Evolutionary conservation across 2,888 invertebrate genomes (phyloP).

Genomic region (Hypercompe scribonia): DNA sequence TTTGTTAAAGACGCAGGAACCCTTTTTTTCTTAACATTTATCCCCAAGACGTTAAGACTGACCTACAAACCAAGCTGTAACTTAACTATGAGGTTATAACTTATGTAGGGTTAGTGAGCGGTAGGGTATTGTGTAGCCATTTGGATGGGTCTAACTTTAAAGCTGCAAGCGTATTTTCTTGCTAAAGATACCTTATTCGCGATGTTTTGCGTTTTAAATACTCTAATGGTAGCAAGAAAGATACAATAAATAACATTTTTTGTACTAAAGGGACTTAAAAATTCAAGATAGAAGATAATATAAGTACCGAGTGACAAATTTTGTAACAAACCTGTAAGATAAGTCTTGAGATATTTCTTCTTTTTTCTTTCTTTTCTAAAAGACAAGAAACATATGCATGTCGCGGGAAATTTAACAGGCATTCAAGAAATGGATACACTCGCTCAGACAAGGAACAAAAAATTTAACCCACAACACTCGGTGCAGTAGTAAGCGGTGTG

Average conservation of each 20-base stretch:
- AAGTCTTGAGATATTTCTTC: too few relatives aligned
- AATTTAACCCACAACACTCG: too few relatives aligned
- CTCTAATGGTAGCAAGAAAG: neutral
- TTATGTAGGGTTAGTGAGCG: slow-evolving; percentile 74
- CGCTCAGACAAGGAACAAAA: too few relatives aligned
- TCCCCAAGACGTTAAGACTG: slow-evolving; percentile 73
- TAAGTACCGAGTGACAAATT: neutral
- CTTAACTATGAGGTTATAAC: slow-evolving; percentile 77
- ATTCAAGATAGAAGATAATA: neutral
- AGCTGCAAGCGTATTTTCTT: slow-evolving; percentile 17
- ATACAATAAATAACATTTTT: neutral
- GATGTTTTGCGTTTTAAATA: neutral
- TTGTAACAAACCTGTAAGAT: too few relatives aligned
- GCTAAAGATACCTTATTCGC: too few relatives aligned
- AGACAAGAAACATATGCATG: too few relatives aligned
- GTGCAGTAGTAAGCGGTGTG: too few relatives aligned
- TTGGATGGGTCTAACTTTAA: slow-evolving; percentile 48
- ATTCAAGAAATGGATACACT: too few relatives aligned
- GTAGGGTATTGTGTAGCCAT: slow-evolving; percentile 64
- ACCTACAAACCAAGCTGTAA: slow-evolving; percentile 76
- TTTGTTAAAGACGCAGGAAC: slow-evolving; percentile 30
- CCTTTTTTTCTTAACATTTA: slow-evolving; percentile 67
- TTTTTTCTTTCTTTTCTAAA: too few relatives aligned
- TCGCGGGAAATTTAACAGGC: too few relatives aligned
- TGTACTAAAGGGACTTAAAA: neutral